These are phyloP conservation scores for Drosophila azteca DNA, from an alignment of 1,140 invertebrate genomes.

Conservation along the genomic window DNA sequence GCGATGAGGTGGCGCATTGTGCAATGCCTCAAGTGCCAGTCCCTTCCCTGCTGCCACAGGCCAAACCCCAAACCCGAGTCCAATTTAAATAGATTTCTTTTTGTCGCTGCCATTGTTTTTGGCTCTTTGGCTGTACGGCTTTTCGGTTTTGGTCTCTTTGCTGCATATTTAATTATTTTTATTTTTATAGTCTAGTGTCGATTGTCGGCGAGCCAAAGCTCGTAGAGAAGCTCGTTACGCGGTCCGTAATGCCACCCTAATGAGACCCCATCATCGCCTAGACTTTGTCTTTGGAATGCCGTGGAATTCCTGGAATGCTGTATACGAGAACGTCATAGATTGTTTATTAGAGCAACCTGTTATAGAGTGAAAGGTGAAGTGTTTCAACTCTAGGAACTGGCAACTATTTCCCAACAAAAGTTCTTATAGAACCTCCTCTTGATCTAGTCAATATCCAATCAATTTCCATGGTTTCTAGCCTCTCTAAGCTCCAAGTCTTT, in stretches of 20 bases:
- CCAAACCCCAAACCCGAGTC: conserved; percentile 47
- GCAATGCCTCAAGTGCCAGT: conserved; percentile 58
- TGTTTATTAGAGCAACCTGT: conserved; percentile 7
- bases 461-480: too few species aligned
- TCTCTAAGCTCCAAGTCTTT: too few species aligned
- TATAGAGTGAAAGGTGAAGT: too few species aligned
- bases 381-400: too few species aligned
- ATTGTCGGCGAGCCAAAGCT: background rate
- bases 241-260: background rate
- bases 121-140: conserved; percentile 26
- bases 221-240: conserved; percentile 21
- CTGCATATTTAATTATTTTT: conserved; percentile 70
- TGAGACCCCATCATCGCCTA: conserved; percentile 6
- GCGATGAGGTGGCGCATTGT: conserved; percentile 51
- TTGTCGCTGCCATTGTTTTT: conserved; percentile 34
- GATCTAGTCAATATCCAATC: too few species aligned
- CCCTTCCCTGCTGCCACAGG: conserved; percentile 2
- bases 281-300: background rate
- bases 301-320: conserved; percentile 13
- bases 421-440: too few species aligned
- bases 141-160: conserved; percentile 16
- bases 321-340: background rate
- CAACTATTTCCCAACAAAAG: too few species aligned
- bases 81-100: conserved; percentile 74
- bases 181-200: conserved; percentile 46